A percentile compares a stretch with the other conserved stretches of the same genome.
These are phyloP conservation scores for Drosophila biarmipes DNA, from an alignment of 1,140 invertebrate genomes.

Conservation along the genomic window DNA sequence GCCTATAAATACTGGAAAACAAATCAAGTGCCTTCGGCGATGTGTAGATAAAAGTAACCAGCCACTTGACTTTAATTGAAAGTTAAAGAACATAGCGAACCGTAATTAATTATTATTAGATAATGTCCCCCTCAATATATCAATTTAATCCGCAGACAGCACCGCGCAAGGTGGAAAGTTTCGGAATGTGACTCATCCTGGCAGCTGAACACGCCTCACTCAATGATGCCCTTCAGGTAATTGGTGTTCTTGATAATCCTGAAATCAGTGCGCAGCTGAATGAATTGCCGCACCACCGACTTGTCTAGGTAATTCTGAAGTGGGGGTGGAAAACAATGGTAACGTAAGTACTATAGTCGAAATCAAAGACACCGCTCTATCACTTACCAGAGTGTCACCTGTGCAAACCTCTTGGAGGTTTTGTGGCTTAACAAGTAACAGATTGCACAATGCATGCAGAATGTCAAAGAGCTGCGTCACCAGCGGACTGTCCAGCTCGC, in stretches of 20 bases:
- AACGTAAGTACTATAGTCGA: slow-evolving; percentile 7
- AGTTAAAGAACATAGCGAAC: slow-evolving; percentile 44
- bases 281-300: slow-evolving; percentile 94
- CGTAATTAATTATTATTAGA: slow-evolving; percentile 55
- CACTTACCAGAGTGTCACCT: slow-evolving; percentile 94
- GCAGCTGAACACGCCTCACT: slow-evolving; percentile 39
- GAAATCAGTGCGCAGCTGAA: slow-evolving; percentile 94
- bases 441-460: slow-evolving; percentile 97
- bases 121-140: slow-evolving; percentile 48
- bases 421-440: slow-evolving; percentile 97
- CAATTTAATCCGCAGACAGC: slow-evolving; percentile 40
- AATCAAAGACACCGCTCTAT: neutral
- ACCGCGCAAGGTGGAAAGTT: slow-evolving; percentile 31
- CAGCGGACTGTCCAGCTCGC: slow-evolving; percentile 90
- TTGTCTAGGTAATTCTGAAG: slow-evolving; percentile 93
- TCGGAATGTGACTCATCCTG: slow-evolving; percentile 70
- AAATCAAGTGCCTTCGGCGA: slow-evolving; percentile 21
- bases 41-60: slow-evolving; percentile 62
- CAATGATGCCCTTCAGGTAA: slow-evolving; percentile 79
- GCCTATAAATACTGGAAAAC: slow-evolving; percentile 18
- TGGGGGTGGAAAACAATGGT: slow-evolving; percentile 40
- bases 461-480: slow-evolving; percentile 96
- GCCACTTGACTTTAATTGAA: slow-evolving; percentile 71
- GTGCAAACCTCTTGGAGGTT: slow-evolving; percentile 98
- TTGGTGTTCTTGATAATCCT: slow-evolving; percentile 79